phyloP scores from a whole-genome alignment of 2,888 invertebrate species.

The Saturnia pavonia region DNA sequence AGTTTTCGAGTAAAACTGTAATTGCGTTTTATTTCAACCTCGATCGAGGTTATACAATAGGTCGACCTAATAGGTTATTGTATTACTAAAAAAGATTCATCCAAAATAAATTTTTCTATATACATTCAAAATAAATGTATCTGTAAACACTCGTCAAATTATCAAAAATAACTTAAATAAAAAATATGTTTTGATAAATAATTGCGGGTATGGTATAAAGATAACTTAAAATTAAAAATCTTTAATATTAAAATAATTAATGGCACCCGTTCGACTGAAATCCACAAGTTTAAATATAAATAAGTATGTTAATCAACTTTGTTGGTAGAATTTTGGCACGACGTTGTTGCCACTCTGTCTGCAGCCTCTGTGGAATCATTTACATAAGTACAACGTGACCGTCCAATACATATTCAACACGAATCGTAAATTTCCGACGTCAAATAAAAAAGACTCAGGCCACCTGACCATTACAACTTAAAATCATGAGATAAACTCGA shows the following conservation, averaged over 20 bases:
- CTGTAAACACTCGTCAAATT: neutral
- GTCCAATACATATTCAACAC: slow-evolving; percentile 54
- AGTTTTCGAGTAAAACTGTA: too few relatives aligned
- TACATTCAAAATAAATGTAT: slow-evolving; percentile 1
- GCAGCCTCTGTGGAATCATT: slow-evolving; percentile 54
- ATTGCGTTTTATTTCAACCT: too few relatives aligned
- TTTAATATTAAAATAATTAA: slow-evolving; percentile 1
- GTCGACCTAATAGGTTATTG: too few relatives aligned
- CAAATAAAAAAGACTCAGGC: slow-evolving; percentile 57
- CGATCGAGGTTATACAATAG: too few relatives aligned
- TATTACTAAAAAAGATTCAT: neutral
- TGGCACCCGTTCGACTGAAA: slow-evolving; percentile 11
- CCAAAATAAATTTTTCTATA: neutral
- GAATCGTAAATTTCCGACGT: slow-evolving; percentile 63
- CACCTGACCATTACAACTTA: slow-evolving; percentile 59
- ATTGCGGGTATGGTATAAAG: neutral
- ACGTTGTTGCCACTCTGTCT: slow-evolving; percentile 72
- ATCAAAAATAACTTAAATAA: neutral
- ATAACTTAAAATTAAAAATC: too few relatives aligned
- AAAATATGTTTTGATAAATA: neutral
- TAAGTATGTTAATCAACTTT: slow-evolving; percentile 31
- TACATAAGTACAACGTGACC: slow-evolving; percentile 67
- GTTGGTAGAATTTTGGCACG: slow-evolving; percentile 35
- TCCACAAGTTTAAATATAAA: slow-evolving; percentile 24
- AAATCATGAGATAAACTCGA: slow-evolving; percentile 54